Base-by-base conservation (phyloP, 2,797 vertebrate species). In the Pipistrellus nathusii region DNA sequence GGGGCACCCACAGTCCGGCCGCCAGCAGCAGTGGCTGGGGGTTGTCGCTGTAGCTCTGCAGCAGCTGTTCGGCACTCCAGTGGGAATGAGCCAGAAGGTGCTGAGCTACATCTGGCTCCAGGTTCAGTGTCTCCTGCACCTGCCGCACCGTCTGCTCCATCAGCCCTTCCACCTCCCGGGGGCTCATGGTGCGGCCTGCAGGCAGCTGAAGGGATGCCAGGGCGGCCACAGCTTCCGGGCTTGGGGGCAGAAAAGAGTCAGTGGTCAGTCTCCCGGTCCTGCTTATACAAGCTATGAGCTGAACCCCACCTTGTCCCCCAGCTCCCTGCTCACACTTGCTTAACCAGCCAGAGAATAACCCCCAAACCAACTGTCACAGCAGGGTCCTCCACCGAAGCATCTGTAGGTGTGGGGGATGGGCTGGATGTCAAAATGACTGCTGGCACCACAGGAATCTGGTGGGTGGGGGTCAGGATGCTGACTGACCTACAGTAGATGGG, bases 21-120 rank as follows among this genome's bases (percentile, higher is more conserved):
- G 99, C 98, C 92, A 98, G 94, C 15, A 99, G 97, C 64, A 99
- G 97, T 0, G 97, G 73, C n/a, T 99, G 99, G 0, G 98, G 90
- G 95, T 99, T 98, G 2, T 99, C 99, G 0, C 99, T 98, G 96
- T 99, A 99, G 68, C 98, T 98, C 97, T 99, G 99, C 38, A 99
- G 98, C 96, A 99, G 97, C 83, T 99, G 97, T 94, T 99, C 99
- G 53, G 99, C 98, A 14, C 99, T 99, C 99, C 99, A 99, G 96
- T 98, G 98, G 81, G 98, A 99, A 98, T 99, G 98, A 59, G 99
- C 98, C 88, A 99, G 98, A 5, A 99, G 98, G 97, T 99, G 99
- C 94, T 97, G 99, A 0, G 99, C 99, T 71, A 98, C 97, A 77
- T 99, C 99, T 82, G 97, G 94, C 0, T 99, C 97, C 91, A 99